Conservation (phyloP, 35 echinoderm and acorn worm genomes). For the Heliocidaris erythrogramma region DNA sequence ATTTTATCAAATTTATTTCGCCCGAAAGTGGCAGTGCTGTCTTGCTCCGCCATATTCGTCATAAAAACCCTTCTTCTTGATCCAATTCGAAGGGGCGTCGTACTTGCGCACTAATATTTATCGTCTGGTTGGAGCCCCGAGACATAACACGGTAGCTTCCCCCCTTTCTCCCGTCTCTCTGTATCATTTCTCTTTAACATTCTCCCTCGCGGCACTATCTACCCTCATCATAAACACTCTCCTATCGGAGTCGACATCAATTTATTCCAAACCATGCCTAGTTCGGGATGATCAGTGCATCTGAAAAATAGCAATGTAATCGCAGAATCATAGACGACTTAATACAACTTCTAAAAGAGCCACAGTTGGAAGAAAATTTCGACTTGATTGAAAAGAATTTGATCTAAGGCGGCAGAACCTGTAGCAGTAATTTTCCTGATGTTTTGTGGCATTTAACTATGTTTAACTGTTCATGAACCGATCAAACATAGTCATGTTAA, state of each 20-base stretch:
- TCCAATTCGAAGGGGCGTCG: slow-evolving; percentile 32
- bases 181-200: background rate
- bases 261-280: background rate
- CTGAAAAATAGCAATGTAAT: slow-evolving; percentile 49
- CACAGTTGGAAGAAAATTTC: background rate
- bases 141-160: background rate
- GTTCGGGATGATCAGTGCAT: slow-evolving; percentile 24
- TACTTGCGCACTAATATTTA: slow-evolving; percentile 36
- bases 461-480: background rate
- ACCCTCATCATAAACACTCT: slow-evolving; percentile 21
- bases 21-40: background rate
- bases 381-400: background rate
- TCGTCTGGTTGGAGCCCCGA: slow-evolving; percentile 30
- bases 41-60: slow-evolving; percentile 29
- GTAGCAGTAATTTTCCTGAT: slow-evolving; percentile 39
- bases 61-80: background rate
- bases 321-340: background rate
- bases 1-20: slow-evolving; percentile 33
- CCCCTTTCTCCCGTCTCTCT: background rate
- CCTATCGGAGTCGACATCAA: slow-evolving; percentile 20
- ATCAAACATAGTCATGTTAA: slow-evolving; percentile 22
- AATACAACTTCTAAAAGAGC: background rate
- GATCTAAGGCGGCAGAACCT: slow-evolving; percentile 31
- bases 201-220: background rate
- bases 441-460: slow-evolving; percentile 15